A percentile compares a stretch with the other conserved stretches of the same genome.
phyloP scores from a whole-genome alignment of 2,797 vertebrate genomes.

The Gephyroberyx darwinii region DNA sequence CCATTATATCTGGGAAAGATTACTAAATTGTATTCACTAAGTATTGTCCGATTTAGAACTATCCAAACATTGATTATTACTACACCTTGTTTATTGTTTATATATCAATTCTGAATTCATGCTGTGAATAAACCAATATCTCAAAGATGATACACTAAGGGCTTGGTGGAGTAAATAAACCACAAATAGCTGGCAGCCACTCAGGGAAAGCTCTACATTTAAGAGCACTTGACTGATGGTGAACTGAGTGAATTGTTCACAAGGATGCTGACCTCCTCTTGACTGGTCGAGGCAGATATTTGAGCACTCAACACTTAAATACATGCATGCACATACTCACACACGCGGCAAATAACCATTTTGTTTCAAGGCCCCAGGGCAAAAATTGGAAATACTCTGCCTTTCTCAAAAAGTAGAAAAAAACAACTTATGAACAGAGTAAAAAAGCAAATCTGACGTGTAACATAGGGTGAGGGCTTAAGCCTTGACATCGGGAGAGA shows the following conservation, averaged over 20 bases:
- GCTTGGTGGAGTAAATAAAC: constrained; percentile 31
- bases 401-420: constrained; percentile 19
- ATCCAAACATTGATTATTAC: too few relatives aligned
- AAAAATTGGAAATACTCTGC: constrained; percentile 36
- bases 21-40: too few relatives aligned
- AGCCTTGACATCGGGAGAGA: constrained; percentile 63
- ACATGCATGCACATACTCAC: constrained; percentile 27
- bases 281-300: constrained; percentile 32
- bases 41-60: too few relatives aligned
- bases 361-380: constrained; percentile 20
- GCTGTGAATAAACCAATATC: neutral
- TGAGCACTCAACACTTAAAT: constrained; percentile 41
- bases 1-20: too few relatives aligned
- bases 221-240: constrained; percentile 37
- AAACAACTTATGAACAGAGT: constrained; percentile 50
- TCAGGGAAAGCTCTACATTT: constrained; percentile 34
- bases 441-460: constrained; percentile 65
- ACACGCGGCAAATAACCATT: constrained; percentile 39
- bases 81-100: too few relatives aligned
- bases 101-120: constrained; percentile 1
- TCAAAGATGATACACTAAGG: neutral
- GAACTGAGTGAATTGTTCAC: constrained; percentile 38
- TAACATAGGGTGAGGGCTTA: constrained; percentile 59
- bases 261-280: constrained; percentile 44
- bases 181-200: constrained; percentile 23